phyloP scores from a whole-genome alignment of 1,140 invertebrate species.

The Harpegnathos saltator region DNA sequence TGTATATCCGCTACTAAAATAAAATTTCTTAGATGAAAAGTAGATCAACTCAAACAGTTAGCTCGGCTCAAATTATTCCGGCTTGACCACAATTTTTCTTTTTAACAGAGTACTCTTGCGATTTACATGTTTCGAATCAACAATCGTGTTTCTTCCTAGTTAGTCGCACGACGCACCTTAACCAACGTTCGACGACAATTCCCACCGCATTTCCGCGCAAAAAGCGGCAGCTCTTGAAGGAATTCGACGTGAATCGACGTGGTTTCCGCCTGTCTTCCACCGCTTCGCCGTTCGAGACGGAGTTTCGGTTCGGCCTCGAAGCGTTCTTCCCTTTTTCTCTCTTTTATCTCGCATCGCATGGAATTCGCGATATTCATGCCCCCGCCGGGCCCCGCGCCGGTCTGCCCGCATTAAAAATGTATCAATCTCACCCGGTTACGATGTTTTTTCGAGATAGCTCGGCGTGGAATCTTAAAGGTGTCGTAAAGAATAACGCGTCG shows the following conservation, averaged over 20 bases:
- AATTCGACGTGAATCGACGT: slow-evolving; percentile 71
- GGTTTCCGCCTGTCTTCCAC: slow-evolving; percentile 38
- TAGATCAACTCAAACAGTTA: too few relatives aligned
- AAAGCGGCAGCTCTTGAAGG: slow-evolving; percentile 72
- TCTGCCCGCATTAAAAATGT: slow-evolving; percentile 78
- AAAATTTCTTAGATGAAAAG: too few relatives aligned
- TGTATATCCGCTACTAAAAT: too few relatives aligned
- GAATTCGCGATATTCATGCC: slow-evolving; percentile 35
- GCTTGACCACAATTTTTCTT: neutral
- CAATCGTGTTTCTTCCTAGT: neutral
- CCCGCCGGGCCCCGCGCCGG: slow-evolving; percentile 4
- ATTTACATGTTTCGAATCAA: slow-evolving; percentile 14
- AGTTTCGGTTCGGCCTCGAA: slow-evolving; percentile 43
- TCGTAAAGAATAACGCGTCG: slow-evolving; percentile 74
- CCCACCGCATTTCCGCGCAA: slow-evolving; percentile 41
- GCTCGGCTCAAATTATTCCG: too few relatives aligned
- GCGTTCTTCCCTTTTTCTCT: slow-evolving; percentile 42
- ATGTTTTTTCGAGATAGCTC: slow-evolving; percentile 64
- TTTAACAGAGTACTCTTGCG: neutral
- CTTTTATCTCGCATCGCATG: slow-evolving; percentile 44
- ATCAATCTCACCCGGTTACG: slow-evolving; percentile 75
- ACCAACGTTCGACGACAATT: slow-evolving; percentile 29
- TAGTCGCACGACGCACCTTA: neutral
- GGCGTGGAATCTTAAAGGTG: slow-evolving; percentile 72
- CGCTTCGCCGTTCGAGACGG: slow-evolving; percentile 40